A percentile compares a stretch with the other conserved stretches of the same genome.
Evolutionary conservation across 2,888 invertebrate genomes (phyloP).

Genomic region (Euplexia lucipara): DNA sequence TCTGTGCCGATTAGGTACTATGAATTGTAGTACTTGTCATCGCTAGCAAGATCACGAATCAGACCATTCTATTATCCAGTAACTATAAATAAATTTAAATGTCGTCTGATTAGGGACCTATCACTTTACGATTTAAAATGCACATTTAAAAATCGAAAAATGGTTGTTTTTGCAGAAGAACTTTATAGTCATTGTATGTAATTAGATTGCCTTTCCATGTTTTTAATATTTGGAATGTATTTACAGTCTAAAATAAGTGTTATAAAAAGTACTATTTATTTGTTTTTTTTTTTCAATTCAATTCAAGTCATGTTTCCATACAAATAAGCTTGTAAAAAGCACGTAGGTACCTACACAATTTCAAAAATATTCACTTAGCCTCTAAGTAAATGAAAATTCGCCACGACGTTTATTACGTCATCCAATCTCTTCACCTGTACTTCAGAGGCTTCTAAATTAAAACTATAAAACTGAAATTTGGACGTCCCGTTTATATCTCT

Average conservation of each 20-base stretch:
- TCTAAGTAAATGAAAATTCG: conserved; percentile 57
- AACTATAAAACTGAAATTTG: conserved; percentile 61
- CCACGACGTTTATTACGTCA: conserved; percentile 52
- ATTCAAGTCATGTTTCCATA: not conserved
- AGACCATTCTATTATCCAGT: not conserved
- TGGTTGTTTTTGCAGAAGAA: not conserved
- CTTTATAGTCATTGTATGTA: no score
- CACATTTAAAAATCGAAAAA: not conserved
- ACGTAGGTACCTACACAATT: conserved; percentile 13
- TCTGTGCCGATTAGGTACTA: conserved; percentile 11
- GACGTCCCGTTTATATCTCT: conserved; percentile 44
- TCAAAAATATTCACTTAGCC: conserved; percentile 44
- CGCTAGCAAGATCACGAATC: not conserved
- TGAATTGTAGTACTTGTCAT: conserved; percentile 16
- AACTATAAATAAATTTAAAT: not conserved
- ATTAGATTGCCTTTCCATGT: no score
- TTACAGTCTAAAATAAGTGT: no score
- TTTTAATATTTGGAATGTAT: no score
- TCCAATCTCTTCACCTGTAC: conserved; percentile 60
- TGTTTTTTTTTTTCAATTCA: no score
- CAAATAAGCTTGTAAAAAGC: no score
- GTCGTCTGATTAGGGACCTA: no score
- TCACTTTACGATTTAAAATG: not conserved
- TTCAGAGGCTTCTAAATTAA: conserved; percentile 58
- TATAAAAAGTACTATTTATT: no score